phyloP scores from a whole-genome alignment of 2,797 vertebrate species.

The Capromys pilorides region DNA sequence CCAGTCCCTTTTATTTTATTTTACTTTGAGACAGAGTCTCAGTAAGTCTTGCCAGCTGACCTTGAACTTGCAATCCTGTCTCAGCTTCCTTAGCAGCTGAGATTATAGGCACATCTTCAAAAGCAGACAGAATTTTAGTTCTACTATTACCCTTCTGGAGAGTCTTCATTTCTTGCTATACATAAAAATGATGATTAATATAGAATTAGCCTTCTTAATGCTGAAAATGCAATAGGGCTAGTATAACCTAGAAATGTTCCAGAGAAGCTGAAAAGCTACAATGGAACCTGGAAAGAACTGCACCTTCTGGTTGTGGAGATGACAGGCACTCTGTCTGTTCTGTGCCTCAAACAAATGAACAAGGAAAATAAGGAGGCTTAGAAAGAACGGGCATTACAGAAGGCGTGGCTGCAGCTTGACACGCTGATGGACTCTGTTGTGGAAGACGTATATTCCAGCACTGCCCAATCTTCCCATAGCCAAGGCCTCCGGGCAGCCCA shows the following conservation, averaged over 20 bases:
- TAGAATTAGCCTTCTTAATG: not conserved
- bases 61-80: not conserved
- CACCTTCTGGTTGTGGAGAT: not conserved
- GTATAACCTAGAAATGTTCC: not conserved
- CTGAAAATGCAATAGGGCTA: not conserved
- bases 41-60: not conserved
- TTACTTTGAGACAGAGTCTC: not conserved
- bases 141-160: not conserved
- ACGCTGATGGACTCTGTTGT: fast-evolving
- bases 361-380: no score
- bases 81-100: no score
- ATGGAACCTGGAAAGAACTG: not conserved
- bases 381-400: not conserved
- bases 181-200: not conserved
- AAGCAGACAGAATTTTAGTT: not conserved
- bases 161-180: not conserved
- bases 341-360: not conserved
- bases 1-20: not conserved
- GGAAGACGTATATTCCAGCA: not conserved
- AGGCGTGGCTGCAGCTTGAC: not conserved
- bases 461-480: not conserved
- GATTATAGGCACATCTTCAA: not conserved
- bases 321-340: not conserved
- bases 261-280: not conserved
- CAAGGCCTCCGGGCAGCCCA: not conserved